phyloP scores from a whole-genome alignment of 23 tunicate genomes.

The Botrylloides violaceus region DNA sequence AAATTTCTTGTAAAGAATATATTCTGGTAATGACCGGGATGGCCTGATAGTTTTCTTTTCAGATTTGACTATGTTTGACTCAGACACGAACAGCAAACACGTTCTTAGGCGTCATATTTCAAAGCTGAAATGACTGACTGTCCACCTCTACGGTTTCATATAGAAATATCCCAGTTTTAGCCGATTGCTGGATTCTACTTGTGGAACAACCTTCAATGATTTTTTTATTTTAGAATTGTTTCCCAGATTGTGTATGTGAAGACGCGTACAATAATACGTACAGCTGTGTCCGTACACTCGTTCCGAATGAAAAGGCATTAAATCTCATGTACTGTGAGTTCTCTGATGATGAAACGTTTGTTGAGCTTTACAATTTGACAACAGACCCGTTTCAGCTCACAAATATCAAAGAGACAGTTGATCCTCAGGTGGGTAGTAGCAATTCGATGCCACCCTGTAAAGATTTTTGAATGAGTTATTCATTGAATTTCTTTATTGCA shows the following conservation, averaged over 20 bases:
- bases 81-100: too few species aligned
- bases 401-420: slow-evolving; percentile 52
- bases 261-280: slow-evolving; percentile 97
- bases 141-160: background rate
- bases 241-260: slow-evolving; percentile 97
- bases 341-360: slow-evolving; percentile 78
- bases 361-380: slow-evolving; percentile 79
- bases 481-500: slow-evolving; percentile 11
- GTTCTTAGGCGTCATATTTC: too few species aligned
- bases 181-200: background rate
- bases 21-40: too few species aligned
- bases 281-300: slow-evolving; percentile 85
- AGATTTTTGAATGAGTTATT: background rate
- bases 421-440: slow-evolving; percentile 60
- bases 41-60: too few species aligned
- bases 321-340: slow-evolving; percentile 97
- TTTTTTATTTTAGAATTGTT: slow-evolving; percentile 70
- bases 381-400: slow-evolving; percentile 68
- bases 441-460: background rate
- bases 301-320: background rate
- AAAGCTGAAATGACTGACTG: too few species aligned
- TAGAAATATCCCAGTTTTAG: background rate
- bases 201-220: background rate
- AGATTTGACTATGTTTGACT: too few species aligned
- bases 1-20: too few species aligned